Conservation (phyloP, 2,797 vertebrate species). For the Spheniscus humboldti region DNA sequence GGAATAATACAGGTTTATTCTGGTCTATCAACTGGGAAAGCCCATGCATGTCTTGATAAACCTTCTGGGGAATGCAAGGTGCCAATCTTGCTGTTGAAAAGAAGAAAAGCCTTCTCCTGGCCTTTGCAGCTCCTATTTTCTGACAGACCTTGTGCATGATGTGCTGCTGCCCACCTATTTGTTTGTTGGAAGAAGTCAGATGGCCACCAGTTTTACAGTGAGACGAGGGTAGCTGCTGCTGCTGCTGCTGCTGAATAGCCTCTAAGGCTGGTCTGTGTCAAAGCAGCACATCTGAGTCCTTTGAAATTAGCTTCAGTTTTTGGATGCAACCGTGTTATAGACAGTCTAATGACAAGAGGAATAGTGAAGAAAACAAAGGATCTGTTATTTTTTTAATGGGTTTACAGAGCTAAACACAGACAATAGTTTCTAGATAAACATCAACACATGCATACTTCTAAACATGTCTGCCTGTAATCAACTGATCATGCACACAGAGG, state of each 20-base stretch:
- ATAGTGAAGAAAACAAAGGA: background rate
- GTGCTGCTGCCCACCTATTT: background rate
- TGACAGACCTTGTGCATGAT: background rate
- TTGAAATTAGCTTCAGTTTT: background rate
- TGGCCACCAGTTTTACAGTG: background rate
- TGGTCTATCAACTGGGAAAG: background rate
- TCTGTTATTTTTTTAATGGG: background rate
- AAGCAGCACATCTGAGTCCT: background rate
- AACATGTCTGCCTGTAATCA: background rate
- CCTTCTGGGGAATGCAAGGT: background rate
- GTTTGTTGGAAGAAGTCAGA: background rate
- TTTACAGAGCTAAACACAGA: background rate
- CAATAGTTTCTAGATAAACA: background rate
- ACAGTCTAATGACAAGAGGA: background rate
- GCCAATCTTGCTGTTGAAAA: background rate
- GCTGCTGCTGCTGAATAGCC: background rate
- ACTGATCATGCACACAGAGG: background rate
- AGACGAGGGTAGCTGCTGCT: background rate
- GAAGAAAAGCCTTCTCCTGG: background rate
- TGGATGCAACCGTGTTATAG: background rate
- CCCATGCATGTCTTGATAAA: background rate
- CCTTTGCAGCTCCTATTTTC: background rate
- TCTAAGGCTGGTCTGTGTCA: background rate
- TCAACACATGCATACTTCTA: background rate
- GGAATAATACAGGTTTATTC: background rate